These are phyloP conservation scores for Prosopocoilus inquinatus DNA, from an alignment of 2,888 invertebrate genomes.

Conservation along the genomic window DNA sequence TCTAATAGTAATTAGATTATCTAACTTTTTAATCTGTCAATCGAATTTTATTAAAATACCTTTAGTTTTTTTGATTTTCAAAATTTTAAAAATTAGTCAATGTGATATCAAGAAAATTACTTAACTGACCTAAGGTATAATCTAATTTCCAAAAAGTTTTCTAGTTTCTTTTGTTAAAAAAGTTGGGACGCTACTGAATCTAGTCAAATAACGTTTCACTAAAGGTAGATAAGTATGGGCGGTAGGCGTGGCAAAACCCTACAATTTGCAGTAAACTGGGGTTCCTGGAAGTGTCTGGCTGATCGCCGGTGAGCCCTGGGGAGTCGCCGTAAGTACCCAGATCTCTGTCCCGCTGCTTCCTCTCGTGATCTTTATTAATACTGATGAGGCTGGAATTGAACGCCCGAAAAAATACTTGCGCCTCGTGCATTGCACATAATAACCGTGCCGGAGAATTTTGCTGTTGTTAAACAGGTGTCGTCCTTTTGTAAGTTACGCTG, in stretches of 20 bases:
- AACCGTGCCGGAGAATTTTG: background rate
- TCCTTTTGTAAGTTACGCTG: too few relatives aligned
- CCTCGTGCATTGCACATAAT: background rate
- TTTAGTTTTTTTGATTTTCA: too few relatives aligned
- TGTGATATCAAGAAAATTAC: too few relatives aligned
- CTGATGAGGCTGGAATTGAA: background rate
- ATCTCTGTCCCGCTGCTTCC: conserved; percentile 7
- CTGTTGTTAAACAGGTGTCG: background rate
- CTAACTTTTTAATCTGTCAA: too few relatives aligned
- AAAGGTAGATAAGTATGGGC: conserved; percentile 31
- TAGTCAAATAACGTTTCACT: conserved; percentile 27
- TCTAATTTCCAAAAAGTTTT: too few relatives aligned
- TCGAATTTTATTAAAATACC: too few relatives aligned
- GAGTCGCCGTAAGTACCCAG: conserved; percentile 21
- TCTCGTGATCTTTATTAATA: conserved; percentile 1
- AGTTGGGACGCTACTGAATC: conserved; percentile 26
- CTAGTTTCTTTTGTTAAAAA: conserved; percentile 6
- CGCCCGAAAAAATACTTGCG: background rate
- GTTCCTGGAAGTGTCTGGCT: conserved; percentile 34
- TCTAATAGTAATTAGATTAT: too few relatives aligned
- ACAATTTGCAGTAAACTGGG: conserved; percentile 38
- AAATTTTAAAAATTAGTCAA: too few relatives aligned
- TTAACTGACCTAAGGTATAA: too few relatives aligned
- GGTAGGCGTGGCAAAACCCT: conserved; percentile 37
- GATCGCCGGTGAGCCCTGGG: conserved; percentile 26